Conservation (phyloP, 2,888 invertebrate species). For the Aelia acuminata region DNA sequence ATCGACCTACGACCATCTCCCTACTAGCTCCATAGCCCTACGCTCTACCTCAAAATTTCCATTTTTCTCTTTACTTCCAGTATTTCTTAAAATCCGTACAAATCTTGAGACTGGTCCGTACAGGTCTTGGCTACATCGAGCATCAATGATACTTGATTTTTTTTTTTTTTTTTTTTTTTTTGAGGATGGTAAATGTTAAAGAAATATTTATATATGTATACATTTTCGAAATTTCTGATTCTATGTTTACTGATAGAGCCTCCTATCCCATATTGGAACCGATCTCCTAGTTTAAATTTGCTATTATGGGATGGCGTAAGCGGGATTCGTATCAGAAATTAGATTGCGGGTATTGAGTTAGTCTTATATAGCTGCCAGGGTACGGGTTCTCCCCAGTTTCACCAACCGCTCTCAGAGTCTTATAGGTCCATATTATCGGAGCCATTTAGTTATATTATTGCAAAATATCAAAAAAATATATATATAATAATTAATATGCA, state of each 20-base stretch:
- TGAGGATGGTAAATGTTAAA: no score
- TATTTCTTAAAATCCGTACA: no score
- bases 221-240: background rate
- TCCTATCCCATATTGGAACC: background rate
- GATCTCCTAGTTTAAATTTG: background rate
- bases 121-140: no score
- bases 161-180: no score
- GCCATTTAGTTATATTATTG: background rate
- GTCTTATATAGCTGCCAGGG: background rate
- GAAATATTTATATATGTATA: background rate
- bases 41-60: background rate
- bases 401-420: background rate
- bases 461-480: no score
- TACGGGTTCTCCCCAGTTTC: background rate
- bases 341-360: slow-evolving; percentile 17
- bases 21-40: slow-evolving; percentile 5
- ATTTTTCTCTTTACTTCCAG: background rate
- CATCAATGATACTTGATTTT: no score
- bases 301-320: background rate
- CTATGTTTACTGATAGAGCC: background rate
- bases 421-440: background rate
- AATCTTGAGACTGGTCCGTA: no score
- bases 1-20: background rate
- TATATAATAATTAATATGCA: no score
- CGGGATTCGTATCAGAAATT: slow-evolving; percentile 23